Conservation (phyloP, 2,888 invertebrate genomes). For the Harmothoe impar region DNA sequence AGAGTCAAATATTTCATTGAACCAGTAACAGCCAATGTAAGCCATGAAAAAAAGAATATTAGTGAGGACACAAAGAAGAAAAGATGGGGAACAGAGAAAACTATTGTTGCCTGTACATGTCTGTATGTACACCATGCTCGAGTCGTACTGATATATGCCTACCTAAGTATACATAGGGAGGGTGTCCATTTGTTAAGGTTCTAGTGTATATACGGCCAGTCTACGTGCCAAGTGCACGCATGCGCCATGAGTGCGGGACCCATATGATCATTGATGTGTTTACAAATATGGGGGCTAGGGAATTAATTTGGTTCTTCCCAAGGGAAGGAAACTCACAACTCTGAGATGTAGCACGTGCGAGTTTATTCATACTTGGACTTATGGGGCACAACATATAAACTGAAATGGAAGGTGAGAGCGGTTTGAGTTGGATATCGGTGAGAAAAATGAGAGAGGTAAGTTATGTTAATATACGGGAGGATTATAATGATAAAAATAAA, state of each 20-base stretch:
- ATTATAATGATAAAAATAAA: too few species aligned
- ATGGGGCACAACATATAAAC: conserved; percentile 64
- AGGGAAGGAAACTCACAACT: conserved; percentile 57
- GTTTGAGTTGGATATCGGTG: not conserved
- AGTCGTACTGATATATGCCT: too few species aligned
- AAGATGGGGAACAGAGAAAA: too few species aligned
- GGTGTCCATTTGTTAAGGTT: too few species aligned
- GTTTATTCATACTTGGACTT: conserved; percentile 61
- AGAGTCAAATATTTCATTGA: too few species aligned
- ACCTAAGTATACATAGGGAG: too few species aligned
- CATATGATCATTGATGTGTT: not conserved
- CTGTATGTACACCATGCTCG: too few species aligned
- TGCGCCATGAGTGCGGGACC: not conserved
- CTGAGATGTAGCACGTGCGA: conserved; percentile 38
- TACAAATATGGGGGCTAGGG: not conserved
- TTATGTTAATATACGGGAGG: too few species aligned
- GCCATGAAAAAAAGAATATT: too few species aligned
- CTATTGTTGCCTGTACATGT: too few species aligned
- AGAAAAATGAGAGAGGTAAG: not conserved
- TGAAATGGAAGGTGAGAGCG: conserved; percentile 45
- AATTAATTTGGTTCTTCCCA: not conserved
- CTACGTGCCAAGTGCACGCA: conserved; percentile 27
- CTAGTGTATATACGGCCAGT: not conserved
- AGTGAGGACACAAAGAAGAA: too few species aligned
- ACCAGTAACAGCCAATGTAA: too few species aligned